Conservation (phyloP, 1,140 invertebrate species). For the Zaprionus taronus region DNA sequence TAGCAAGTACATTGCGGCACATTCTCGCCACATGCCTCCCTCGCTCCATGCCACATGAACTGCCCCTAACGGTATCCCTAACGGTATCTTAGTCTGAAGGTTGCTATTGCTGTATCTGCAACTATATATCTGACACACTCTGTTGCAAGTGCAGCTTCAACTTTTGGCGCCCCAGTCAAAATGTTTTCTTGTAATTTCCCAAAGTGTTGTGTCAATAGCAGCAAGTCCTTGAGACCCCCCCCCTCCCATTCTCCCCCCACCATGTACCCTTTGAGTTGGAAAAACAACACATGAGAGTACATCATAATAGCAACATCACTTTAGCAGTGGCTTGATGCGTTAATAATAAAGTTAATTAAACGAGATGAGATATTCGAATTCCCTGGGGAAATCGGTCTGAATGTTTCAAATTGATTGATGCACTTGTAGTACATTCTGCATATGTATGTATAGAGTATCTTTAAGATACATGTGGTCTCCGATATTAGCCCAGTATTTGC, state of each 20-base stretch:
- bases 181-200: conserved; percentile 73
- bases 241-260: background rate
- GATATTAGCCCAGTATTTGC: no score
- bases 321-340: background rate
- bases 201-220: conserved; percentile 78
- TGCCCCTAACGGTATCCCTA: background rate
- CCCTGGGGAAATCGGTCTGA: no score
- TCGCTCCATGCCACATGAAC: conserved; percentile 12
- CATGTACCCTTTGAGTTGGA: background rate
- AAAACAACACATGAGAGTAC: conserved; percentile 13
- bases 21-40: background rate
- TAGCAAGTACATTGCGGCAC: conserved; percentile 27
- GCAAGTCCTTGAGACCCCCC: conserved; percentile 10
- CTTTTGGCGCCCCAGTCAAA: conserved; percentile 51
- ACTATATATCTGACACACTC: conserved; percentile 7
- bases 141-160: conserved; percentile 28
- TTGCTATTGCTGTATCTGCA: conserved; percentile 24
- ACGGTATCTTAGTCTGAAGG: conserved; percentile 1
- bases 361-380: background rate
- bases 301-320: background rate
- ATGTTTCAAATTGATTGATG: no score
- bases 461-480: no score
- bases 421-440: no score
- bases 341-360: conserved; percentile 1
- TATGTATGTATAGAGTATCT: no score